Base-by-base conservation (phyloP, 2,888 invertebrate species). In the Agriopis aurantiaria region DNA sequence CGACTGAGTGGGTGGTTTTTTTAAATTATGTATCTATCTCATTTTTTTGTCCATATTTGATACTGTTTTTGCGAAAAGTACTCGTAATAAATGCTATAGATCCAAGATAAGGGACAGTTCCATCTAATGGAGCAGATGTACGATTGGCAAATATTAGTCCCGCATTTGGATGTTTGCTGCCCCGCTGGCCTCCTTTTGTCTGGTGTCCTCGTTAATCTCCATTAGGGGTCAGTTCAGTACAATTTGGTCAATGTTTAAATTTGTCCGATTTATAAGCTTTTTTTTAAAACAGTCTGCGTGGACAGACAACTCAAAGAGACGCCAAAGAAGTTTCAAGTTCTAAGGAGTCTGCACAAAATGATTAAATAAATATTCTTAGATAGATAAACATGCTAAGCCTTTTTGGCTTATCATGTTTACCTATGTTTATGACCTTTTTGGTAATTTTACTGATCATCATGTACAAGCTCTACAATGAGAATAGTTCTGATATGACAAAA, bases 111-210 rank as follows among this genome's bases (percentile, higher is more conserved):
- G 8, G 58, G 58, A 46, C 53, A 53, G 12, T 45, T 12, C 10
- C 8, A 12, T 5, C 52, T 53, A 62, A 53, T 53, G 45, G 53
- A n/a, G n/a, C 62, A 53, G 53, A 53, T 55, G 62, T 62, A 53
- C 53, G 48, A 23, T 41, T 43, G 10, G 11, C 53, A 53, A 62
- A 62, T 62, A 55, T 62, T 62, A 55, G 53, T 33, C 23, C 23
- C 45, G 62, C 53, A 62, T 62, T 62, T 62, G 45, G 53, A 9
- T 62, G 53, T 62, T 62, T 62, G 62, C 62, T 46, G 62, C 8
- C 53, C 52, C 62, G 41, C 53, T 53, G 53, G 46, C 62, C 62
- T 46, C 53, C 33, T 62, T 61, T 53, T 62, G 53, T 53, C 45
- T 46, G 23, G n/a, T 10, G 62, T 53, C n/a, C 62, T 62, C 53